Base-by-base conservation (phyloP, 2,113 vertebrate genomes). In the Serranochromis macrocephalus region DNA sequence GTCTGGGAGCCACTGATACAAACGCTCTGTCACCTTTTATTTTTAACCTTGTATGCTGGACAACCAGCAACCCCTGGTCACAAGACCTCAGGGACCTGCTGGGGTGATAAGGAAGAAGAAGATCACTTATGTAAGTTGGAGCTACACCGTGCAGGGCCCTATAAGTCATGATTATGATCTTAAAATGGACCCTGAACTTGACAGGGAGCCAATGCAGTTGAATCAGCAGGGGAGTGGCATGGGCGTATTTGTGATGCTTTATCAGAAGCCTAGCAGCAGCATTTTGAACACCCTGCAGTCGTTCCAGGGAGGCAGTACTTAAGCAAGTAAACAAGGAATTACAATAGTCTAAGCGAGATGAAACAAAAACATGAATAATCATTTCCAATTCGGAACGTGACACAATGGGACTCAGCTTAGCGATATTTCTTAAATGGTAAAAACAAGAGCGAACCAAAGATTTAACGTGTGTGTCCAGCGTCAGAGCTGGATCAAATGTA, bases 321-420 rank as follows among this genome's bases (percentile, higher is more conserved):
- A 42, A 42, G 5, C 40, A 42, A 51, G 8, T 51, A 51, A 19
- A 9, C 17, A 51, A 51, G 8, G 17, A 51, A 51, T 19, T 51
- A 19, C 17, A 49, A 49, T 49, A 49, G 0, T 9, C 16, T 49
- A 49, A 49, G 2, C 16, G 2, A 49, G 47, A 49, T 49, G 16
- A 19, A 19, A 0, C 16, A 49, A 19, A 49, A 49, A 0, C 16
- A 49, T 49, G 47, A 49, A 49, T 1, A 8, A 49, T 49, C 16
- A 17, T 17, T 17, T 47, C 45, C 14, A 8, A 21, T 21, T 21
- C 21, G 21, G 21, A 21, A 21, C 21, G 21, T 21, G 21, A 21
- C 21, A 21, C 21, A 21, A 21, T 2, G 21, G 21, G 21, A 21
- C 21, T 21, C 21, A 21, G 21, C 21, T 21, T 21, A 21, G 21